Evolutionary conservation across 2,113 vertebrate species (phyloP).

Genomic region (Chunga burmeisteri): DNA sequence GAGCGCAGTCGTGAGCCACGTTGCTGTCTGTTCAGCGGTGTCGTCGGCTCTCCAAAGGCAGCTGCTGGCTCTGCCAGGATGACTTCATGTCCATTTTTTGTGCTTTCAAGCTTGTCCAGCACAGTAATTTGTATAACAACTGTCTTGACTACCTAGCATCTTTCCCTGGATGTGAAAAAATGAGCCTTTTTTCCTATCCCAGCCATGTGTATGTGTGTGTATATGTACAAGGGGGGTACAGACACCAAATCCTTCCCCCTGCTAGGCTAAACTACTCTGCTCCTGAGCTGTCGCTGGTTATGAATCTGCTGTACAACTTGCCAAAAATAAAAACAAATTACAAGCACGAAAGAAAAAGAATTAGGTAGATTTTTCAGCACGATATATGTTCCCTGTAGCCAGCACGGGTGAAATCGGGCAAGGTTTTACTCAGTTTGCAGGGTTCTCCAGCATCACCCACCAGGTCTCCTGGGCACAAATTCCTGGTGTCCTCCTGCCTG

Average conservation of each 20-base stretch:
- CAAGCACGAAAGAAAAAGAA: background rate
- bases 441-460: background rate
- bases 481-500: background rate
- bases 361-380: background rate
- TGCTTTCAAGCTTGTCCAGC: background rate
- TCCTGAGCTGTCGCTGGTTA: background rate
- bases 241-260: background rate
- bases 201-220: rapidly evolving
- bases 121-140: background rate
- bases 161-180: background rate
- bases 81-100: background rate
- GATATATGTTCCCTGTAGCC: background rate
- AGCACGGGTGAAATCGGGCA: rapidly evolving
- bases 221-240: background rate
- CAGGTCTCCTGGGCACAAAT: background rate
- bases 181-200: background rate
- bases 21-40: background rate
- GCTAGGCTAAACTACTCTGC: background rate
- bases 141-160: background rate
- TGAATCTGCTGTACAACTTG: background rate
- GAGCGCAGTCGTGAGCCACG: rapidly evolving
- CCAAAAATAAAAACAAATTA: background rate
- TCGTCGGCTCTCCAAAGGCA: background rate
- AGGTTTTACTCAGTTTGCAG: background rate
- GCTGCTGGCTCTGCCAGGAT: background rate